These are phyloP conservation scores for Intellagama lesueurii DNA, from an alignment of 2,797 vertebrate species.

Conservation along the genomic window DNA sequence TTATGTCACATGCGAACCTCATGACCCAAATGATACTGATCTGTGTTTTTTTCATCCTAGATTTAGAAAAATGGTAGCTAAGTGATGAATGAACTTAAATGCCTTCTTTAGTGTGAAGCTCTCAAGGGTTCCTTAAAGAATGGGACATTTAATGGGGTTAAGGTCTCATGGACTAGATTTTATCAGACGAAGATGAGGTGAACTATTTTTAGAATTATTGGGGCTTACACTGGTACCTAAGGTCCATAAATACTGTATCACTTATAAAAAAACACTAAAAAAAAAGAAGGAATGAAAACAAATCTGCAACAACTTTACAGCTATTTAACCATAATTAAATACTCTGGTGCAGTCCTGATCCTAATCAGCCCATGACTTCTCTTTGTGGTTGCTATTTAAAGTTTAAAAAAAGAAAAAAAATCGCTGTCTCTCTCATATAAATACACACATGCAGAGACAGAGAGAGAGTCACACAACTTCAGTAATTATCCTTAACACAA, in stretches of 20 bases:
- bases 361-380: not conserved
- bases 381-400: not conserved
- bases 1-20: not conserved
- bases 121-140: not conserved
- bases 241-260: no score
- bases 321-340: no score
- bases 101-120: not conserved
- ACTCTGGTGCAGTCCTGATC: not conserved
- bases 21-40: not conserved
- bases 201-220: not conserved
- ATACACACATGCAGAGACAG: not conserved
- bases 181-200: not conserved
- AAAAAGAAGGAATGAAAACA: not conserved
- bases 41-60: not conserved
- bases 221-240: no score
- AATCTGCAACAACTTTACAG: not conserved
- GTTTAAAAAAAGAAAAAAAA: not conserved
- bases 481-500: not conserved
- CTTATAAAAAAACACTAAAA: not conserved
- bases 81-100: not conserved
- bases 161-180: not conserved
- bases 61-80: not conserved
- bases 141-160: not conserved
- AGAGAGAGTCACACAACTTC: not conserved
- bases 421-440: not conserved